These are phyloP conservation scores for Plutella xylostella DNA, from an alignment of 2,888 invertebrate species.

Conservation along the genomic window DNA sequence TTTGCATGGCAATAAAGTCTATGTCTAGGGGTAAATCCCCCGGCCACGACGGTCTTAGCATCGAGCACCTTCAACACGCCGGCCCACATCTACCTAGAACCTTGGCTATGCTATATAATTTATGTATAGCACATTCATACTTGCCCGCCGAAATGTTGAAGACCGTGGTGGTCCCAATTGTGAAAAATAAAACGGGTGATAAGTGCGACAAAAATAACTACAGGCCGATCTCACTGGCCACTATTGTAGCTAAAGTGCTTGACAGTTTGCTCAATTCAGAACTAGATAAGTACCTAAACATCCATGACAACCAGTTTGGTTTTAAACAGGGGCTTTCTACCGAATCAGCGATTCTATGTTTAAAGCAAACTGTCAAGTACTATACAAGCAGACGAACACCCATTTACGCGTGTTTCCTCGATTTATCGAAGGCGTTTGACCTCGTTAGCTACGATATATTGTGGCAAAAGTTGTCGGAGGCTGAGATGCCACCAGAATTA, in stretches of 20 bases:
- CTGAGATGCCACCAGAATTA: no score
- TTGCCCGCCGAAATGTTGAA: slow-evolving; percentile 10
- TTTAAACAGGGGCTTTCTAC: slow-evolving; percentile 16
- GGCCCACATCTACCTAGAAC: slow-evolving; percentile 14
- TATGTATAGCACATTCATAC: slow-evolving; percentile 9
- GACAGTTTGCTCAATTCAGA: slow-evolving; percentile 17
- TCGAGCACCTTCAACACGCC: slow-evolving; percentile 17
- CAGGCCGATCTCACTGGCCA: slow-evolving; percentile 21
- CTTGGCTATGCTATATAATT: slow-evolving; percentile 13
- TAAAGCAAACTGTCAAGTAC: no score
- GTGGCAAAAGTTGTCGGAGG: no score
- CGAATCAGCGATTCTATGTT: no score
- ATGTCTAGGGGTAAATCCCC: slow-evolving; percentile 18
- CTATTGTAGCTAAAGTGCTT: slow-evolving; percentile 15
- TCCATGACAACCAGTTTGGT: slow-evolving; percentile 20
- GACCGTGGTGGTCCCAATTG: slow-evolving; percentile 13
- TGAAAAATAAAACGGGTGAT: slow-evolving; percentile 13
- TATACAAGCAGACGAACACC: slow-evolving; percentile 14
- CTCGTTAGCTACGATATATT: slow-evolving; percentile 14
- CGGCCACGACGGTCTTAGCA: slow-evolving; percentile 17
- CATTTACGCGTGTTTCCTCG: no score
- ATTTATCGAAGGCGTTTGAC: slow-evolving; percentile 15
- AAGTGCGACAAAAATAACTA: slow-evolving; percentile 17
- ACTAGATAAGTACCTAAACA: slow-evolving; percentile 11
- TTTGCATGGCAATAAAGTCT: slow-evolving; percentile 5